These are phyloP conservation scores for Drosophila navojoa DNA, from an alignment of 1,140 invertebrate species.

Conservation along the genomic window DNA sequence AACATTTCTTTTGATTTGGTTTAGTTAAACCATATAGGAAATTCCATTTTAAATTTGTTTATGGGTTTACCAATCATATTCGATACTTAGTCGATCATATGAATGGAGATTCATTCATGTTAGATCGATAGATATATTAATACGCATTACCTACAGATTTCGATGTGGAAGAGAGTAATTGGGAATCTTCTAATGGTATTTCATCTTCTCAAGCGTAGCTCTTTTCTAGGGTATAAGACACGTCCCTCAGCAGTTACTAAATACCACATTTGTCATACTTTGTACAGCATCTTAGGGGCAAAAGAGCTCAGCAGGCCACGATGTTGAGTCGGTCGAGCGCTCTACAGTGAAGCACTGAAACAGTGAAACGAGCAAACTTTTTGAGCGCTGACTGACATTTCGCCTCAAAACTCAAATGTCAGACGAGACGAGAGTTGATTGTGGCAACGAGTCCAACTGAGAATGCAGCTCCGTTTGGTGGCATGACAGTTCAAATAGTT, in stretches of 20 bases:
- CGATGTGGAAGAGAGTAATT: too few species aligned
- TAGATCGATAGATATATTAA: too few species aligned
- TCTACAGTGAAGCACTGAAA: conserved; percentile 54
- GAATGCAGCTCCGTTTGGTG: conserved; percentile 25
- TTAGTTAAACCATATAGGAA: too few species aligned
- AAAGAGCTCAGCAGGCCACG: conserved; percentile 27
- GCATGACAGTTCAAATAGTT: conserved; percentile 76
- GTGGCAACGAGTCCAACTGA: conserved; percentile 11
- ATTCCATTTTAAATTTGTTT: too few species aligned
- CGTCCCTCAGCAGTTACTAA: not conserved
- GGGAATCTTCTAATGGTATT: too few species aligned
- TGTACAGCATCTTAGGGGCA: conserved; percentile 30
- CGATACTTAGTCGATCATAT: too few species aligned
- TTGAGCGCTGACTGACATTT: conserved; percentile 75
- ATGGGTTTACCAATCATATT: too few species aligned
- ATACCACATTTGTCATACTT: conserved; percentile 44
- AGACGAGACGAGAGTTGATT: conserved; percentile 21
- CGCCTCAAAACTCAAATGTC: conserved; percentile 76
- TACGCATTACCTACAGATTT: too few species aligned
- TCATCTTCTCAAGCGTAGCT: not conserved
- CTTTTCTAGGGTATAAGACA: conserved; percentile 8
- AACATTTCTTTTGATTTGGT: too few species aligned
- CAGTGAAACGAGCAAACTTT: conserved; percentile 28
- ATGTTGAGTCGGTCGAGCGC: conserved; percentile 48
- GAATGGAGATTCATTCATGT: too few species aligned